Evolutionary conservation across 2,888 invertebrate species (phyloP), one percentile per base, ranked within the genome.

Genomic region (Acrobasis repandana): DNA sequence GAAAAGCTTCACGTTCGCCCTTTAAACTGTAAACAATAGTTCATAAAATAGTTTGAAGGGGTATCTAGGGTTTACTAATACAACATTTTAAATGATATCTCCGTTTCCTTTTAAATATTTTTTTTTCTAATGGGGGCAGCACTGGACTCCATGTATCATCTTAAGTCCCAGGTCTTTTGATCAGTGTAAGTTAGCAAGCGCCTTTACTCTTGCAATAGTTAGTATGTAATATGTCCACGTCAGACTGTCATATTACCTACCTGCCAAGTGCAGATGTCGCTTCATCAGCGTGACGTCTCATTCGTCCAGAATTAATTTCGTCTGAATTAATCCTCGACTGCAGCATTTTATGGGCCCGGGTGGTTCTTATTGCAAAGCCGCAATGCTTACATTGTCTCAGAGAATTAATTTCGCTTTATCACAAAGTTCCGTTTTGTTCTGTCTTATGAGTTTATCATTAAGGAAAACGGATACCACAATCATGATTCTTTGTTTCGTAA

Each of bases 331-430:
- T 77, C 77, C 60, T 67, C 69, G 70, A 74, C 74, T 79, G 77
- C 80, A 72, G 67, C 75, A 65, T 69, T 76, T 76, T 76, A 75
- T 76, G 77, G 73, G 73, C 77, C 76, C 80, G 77, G 77, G 80
- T 78, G 76, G 80, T 80, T 77, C 77, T 78, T 76, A 80, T 79
- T 78, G 75, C 79, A 69, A 77, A 76, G 65, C 80, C 80, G 65
- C 77, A 74, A 73, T 63, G 72, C 74, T 71, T 76, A 79, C 74
- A 75, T 70, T 63, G 63, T 73, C 68, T 77, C 68, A 74, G 74
- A 69, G 69, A 73, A 79, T 81, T 79, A 75, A 79, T 77, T 70
- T 70, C 66, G 67, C 67, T 66, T 71, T 72, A 71, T 71, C 70
- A 64, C 67, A 65, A 67, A 65, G 65, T 67, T 61, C 65, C 60